A percentile compares a stretch with the other conserved stretches of the same genome.
Conservation (phyloP, 2,797 vertebrate genomes). For the Hirundo rustica region DNA sequence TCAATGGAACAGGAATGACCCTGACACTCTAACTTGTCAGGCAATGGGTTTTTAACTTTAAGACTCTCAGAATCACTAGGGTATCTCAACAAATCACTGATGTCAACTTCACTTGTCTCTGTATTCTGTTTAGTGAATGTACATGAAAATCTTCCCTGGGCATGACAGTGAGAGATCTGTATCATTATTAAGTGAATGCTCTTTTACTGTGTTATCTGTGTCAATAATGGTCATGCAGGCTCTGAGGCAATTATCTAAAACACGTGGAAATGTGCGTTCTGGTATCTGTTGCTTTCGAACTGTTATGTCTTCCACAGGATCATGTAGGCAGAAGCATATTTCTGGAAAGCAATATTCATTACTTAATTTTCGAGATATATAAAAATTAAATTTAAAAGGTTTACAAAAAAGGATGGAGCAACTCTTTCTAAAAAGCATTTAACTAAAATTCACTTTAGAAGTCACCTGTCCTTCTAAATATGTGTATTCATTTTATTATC, state of each 20-base stretch:
- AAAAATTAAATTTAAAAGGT: not conserved
- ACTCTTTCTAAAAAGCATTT: not conserved
- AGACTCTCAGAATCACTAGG: slow-evolving; percentile 5
- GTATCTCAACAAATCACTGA: not conserved
- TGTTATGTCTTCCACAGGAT: not conserved
- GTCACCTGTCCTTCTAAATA: not conserved
- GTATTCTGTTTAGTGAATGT: not conserved
- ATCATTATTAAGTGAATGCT: slow-evolving; percentile 16
- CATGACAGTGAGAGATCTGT: not conserved
- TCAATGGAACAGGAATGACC: not conserved
- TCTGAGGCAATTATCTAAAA: slow-evolving; percentile 3
- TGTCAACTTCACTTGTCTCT: slow-evolving; percentile 1
- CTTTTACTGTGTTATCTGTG: slow-evolving; percentile 13
- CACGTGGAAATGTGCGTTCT: not conserved
- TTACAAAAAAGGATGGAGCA: not conserved
- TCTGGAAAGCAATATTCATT: slow-evolving; percentile 33
- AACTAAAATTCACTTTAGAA: not conserved
- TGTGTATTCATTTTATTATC: not conserved
- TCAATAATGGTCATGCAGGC: not conserved
- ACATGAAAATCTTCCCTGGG: not conserved
- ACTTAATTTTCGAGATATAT: slow-evolving; percentile 25
- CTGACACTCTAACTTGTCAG: not conserved
- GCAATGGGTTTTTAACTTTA: not conserved
- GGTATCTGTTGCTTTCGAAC: not conserved
- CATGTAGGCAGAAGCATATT: slow-evolving; percentile 18